Percentiles rank a stretch among this genome's conserved stretches.
These are phyloP conservation scores for Latrodectus hesperus DNA, from an alignment of 2,888 invertebrate genomes.

Conservation along the genomic window DNA sequence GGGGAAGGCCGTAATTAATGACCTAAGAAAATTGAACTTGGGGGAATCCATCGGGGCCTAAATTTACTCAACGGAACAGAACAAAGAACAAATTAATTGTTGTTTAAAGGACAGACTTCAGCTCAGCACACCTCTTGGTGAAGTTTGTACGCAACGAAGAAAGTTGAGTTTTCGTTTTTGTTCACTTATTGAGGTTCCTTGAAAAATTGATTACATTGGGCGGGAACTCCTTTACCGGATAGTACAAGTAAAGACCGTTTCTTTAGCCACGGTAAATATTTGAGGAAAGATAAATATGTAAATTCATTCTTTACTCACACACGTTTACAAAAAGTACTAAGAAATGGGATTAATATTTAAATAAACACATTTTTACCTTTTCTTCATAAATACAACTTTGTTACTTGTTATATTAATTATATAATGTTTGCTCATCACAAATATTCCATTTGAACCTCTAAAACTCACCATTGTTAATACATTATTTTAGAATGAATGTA, in stretches of 20 bases:
- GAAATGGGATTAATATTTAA: too few species aligned
- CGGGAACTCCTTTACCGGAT: conserved; percentile 1
- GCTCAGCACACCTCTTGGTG: conserved; percentile 26
- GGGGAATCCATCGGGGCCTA: conserved; percentile 16
- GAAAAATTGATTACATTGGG: conserved; percentile 16
- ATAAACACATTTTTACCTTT: too few species aligned
- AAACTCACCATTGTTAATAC: too few species aligned
- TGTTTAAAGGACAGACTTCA: conserved; percentile 45
- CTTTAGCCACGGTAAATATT: not conserved
- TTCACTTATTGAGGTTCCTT: conserved; percentile 29
- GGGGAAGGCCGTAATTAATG: conserved; percentile 38
- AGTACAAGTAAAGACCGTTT: not conserved
- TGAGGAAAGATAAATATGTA: not conserved
- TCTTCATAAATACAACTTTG: too few species aligned
- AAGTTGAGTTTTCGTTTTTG: conserved; percentile 17
- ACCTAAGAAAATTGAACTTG: conserved; percentile 44
- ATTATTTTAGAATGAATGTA: too few species aligned
- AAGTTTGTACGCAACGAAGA: conserved; percentile 15
- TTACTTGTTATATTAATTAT: too few species aligned
- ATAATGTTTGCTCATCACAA: too few species aligned
- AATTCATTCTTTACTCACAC: not conserved
- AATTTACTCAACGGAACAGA: conserved; percentile 32
- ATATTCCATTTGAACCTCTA: too few species aligned
- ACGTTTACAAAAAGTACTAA: too few species aligned
- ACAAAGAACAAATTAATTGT: conserved; percentile 60